phyloP scores from a whole-genome alignment of 2,797 vertebrate genomes.

The Acestrorhynchus altus region DNA sequence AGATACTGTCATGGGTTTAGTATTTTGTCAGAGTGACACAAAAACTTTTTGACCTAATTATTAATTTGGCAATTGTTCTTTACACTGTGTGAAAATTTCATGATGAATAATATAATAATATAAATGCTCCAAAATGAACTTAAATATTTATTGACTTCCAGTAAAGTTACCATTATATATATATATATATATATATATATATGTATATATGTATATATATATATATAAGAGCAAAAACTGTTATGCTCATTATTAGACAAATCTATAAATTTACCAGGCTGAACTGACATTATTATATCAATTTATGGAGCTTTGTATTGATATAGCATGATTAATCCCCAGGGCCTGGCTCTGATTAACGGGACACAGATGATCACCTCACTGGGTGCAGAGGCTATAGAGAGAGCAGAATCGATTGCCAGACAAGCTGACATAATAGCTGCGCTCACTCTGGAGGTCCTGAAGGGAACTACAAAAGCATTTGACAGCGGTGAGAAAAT shows the following conservation, averaged over 20 bases:
- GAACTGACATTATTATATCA: neutral
- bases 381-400: constrained; percentile 93
- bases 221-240: neutral
- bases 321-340: constrained; percentile 21
- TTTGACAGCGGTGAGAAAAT: constrained; percentile 90
- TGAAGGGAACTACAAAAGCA: constrained; percentile 97
- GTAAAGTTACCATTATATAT: too few relatives aligned
- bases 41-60: too few relatives aligned
- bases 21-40: too few relatives aligned
- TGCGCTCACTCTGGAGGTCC: constrained; percentile 94
- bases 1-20: too few relatives aligned
- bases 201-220: neutral
- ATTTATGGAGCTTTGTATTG: neutral
- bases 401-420: constrained; percentile 90
- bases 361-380: constrained; percentile 99
- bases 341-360: constrained; percentile 97
- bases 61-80: too few relatives aligned
- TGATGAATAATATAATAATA: too few relatives aligned
- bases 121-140: too few relatives aligned
- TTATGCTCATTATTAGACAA: neutral
- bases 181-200: neutral
- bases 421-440: constrained; percentile 94
- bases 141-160: too few relatives aligned
- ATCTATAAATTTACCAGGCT: neutral
- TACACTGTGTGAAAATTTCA: too few relatives aligned